phyloP scores from a whole-genome alignment of 2,888 invertebrate species.

The Acrobasis consociella region DNA sequence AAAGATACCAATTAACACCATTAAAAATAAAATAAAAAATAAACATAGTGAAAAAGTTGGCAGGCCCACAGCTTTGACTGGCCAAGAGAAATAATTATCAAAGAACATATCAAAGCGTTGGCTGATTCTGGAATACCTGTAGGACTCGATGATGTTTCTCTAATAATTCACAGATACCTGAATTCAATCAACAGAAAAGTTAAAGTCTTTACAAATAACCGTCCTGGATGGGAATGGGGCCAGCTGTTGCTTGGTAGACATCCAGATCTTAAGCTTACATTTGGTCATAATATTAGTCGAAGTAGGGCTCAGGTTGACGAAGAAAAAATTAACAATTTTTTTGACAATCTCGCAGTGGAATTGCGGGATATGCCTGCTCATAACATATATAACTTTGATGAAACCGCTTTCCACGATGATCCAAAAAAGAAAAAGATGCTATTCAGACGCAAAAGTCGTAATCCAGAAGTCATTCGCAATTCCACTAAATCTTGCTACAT shows the following conservation, averaged over 20 bases:
- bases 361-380: not conserved
- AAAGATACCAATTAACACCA: conserved; percentile 15
- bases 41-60: conserved; percentile 5
- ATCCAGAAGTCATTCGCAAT: conserved; percentile 36
- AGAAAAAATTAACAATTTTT: conserved; percentile 22
- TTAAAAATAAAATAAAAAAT: conserved; percentile 6
- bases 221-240: conserved; percentile 30
- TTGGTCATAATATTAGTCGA: conserved; percentile 27
- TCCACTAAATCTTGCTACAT: conserved; percentile 38
- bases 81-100: no score
- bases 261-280: conserved; percentile 24
- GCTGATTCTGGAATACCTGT: conserved; percentile 31
- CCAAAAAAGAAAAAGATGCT: conserved; percentile 35
- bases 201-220: conserved; percentile 31
- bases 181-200: conserved; percentile 28
- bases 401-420: conserved; percentile 36
- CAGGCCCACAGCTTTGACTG: no score
- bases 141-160: conserved; percentile 27
- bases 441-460: conserved; percentile 32
- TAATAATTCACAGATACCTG: conserved; percentile 27
- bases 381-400: conserved; percentile 30
- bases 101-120: conserved; percentile 27
- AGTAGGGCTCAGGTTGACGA: conserved; percentile 26
- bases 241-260: conserved; percentile 28
- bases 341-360: conserved; percentile 1